Conservation (phyloP, 2,113 vertebrate species). For the Ancistrus triradiatus region DNA sequence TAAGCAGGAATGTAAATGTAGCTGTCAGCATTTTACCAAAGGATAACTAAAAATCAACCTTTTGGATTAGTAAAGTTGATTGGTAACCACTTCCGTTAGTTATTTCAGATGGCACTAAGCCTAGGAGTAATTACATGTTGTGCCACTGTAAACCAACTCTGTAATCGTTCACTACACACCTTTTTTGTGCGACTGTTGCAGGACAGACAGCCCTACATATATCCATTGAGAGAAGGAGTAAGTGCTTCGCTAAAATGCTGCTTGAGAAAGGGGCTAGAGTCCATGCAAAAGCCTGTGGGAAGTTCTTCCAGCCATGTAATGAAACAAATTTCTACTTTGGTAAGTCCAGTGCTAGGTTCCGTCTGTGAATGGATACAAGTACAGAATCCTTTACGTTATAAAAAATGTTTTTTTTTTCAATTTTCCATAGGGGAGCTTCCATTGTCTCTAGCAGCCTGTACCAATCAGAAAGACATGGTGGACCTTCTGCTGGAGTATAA, state of each 20-base stretch:
- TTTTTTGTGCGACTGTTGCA: slow-evolving; percentile 42
- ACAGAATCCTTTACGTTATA: not conserved
- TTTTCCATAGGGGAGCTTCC: slow-evolving; percentile 81
- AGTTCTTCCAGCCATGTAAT: slow-evolving; percentile 85
- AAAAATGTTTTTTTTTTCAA: not conserved
- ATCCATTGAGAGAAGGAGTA: slow-evolving; percentile 88
- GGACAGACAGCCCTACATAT: slow-evolving; percentile 94
- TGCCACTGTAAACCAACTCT: too few species aligned
- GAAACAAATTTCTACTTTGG: slow-evolving; percentile 91
- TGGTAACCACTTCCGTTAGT: too few species aligned
- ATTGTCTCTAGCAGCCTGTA: slow-evolving; percentile 90
- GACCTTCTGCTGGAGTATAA: slow-evolving; percentile 77
- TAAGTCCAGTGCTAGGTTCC: slow-evolving; percentile 56
- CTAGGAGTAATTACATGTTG: too few species aligned
- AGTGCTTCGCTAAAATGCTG: slow-evolving; percentile 77
- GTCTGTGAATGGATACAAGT: too few species aligned
- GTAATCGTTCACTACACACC: not conserved
- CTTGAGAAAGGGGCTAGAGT: slow-evolving; percentile 86
- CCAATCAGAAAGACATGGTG: slow-evolving; percentile 87
- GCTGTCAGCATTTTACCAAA: too few species aligned
- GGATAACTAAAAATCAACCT: too few species aligned
- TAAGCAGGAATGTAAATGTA: too few species aligned
- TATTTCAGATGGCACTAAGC: too few species aligned
- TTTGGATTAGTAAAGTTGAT: too few species aligned
- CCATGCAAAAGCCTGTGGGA: slow-evolving; percentile 83